Conservation (phyloP, 1,140 invertebrate genomes). For the Onthophagus taurus region DNA sequence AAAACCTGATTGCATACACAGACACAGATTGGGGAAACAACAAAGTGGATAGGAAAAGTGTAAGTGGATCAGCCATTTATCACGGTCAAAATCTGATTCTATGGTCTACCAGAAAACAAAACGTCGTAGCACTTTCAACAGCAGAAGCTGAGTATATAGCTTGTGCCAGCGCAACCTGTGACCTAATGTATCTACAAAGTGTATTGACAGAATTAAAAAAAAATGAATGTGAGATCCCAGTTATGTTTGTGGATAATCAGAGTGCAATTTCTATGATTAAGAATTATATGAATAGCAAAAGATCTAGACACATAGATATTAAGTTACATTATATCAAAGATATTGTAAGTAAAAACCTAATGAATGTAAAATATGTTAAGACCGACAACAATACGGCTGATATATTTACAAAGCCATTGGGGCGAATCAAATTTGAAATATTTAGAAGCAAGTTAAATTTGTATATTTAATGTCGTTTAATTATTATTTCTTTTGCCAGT, state of each 20-base stretch:
- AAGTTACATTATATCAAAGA: constrained; percentile 5
- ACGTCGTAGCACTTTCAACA: constrained; percentile 1
- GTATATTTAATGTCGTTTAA: no score
- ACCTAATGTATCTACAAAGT: background rate
- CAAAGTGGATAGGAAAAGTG: background rate
- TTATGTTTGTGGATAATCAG: constrained; percentile 4
- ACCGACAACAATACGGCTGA: background rate
- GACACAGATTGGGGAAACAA: constrained; percentile 4
- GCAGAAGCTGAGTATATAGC: constrained; percentile 8
- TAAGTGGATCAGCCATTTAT: background rate
- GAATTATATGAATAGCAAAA: background rate
- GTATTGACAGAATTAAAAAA: background rate
- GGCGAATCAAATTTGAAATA: no score
- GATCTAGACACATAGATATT: constrained; percentile 2
- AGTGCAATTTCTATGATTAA: background rate
- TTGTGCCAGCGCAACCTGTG: no score
- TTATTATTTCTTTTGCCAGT: no score
- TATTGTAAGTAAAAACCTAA: background rate
- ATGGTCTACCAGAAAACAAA: constrained; percentile 3
- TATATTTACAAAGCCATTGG: constrained; percentile 4
- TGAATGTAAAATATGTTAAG: background rate
- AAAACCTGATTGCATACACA: background rate
- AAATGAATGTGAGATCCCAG: background rate
- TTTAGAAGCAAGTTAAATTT: no score
- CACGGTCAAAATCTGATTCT: background rate